Evolutionary conservation across 2,113 vertebrate species (phyloP).

Genomic region (Pogona vitticeps): DNA sequence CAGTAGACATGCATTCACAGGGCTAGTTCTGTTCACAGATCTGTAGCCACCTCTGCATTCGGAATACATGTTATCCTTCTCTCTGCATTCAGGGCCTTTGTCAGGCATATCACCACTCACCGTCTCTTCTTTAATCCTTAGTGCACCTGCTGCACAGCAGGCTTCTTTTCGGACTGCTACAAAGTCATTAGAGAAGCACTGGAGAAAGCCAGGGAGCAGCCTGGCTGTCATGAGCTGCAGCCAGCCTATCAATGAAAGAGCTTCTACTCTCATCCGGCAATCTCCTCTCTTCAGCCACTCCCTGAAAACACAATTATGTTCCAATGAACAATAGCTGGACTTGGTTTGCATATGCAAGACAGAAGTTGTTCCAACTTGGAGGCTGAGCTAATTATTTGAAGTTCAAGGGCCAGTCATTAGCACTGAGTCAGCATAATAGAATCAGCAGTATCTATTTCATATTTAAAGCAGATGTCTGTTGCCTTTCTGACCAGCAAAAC

Average conservation of each 20-base stretch:
- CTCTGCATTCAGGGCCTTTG: background rate
- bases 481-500: background rate
- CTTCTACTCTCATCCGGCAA: constrained; percentile 64
- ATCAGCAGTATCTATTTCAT: background rate
- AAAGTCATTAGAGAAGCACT: constrained; percentile 77
- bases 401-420: background rate
- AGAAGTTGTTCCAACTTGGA: background rate
- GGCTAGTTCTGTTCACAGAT: background rate
- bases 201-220: constrained; percentile 75
- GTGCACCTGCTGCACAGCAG: constrained; percentile 74
- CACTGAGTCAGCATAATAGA: background rate
- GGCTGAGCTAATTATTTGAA: background rate
- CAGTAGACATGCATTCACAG: background rate
- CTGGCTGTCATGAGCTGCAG: constrained; percentile 79
- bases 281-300: constrained; percentile 70
- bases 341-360: background rate
- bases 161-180: constrained; percentile 74
- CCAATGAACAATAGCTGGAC: background rate
- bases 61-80: no score
- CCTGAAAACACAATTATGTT: constrained; percentile 55
- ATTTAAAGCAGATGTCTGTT: no score
- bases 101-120: constrained; percentile 58
- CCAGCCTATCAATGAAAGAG: constrained; percentile 72
- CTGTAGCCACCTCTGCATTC: background rate
- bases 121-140: constrained; percentile 71